Base-by-base conservation (phyloP, 2,888 invertebrate genomes). In the Spilosoma lubricipeda region DNA sequence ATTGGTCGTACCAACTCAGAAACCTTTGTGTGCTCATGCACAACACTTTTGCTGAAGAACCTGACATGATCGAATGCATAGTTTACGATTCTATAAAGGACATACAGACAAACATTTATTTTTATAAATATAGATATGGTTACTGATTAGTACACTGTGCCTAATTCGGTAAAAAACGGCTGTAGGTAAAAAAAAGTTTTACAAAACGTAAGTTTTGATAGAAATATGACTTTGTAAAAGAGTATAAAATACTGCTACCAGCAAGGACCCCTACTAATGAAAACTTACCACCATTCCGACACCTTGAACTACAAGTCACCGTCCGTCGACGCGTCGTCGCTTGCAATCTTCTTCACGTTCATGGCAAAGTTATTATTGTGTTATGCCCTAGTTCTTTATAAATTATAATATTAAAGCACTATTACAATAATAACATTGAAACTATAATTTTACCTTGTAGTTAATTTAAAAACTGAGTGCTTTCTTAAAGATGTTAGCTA, bases 341-440 rank as follows among this genome's bases (percentile, higher is more conserved):
- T 63, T 63, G 30, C 27, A 33, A 36, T 66, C 36, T 36, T 39
- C 65, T 66, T 66, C 39, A 66, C n/a, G 39, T 66, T 66, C 39
- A 66, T 23, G 23, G 39, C 36, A 66, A 66, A 36, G 59, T 27
- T 27, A 63, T 59, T 59, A 59, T 27, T 27, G n/a, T 56, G 56
- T 56, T 56, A 56, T 56, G 56, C 56, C 56, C 56, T 56, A 56
- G 56, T 63, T 63, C 30, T 63, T 27, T 15, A 63, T 27, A 4
- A 15, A 63, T 48, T 48, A 48, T 42, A 2, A 56, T 7, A 23
- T 11, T n/a, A 36, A 36, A 36, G 36, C 36, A 9, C 8, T 56
- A 23, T n/a, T 56, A n/a, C n/a, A n/a, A 56, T 56, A n/a, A 7
- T 56, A n/a, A 27, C 56, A n/a, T 56, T 56, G n/a, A 56, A 13